Percentiles rank a stretch among this genome's conserved stretches.
These are phyloP conservation scores for Nanorana parkeri DNA, from an alignment of 2,113 vertebrate species.

Conservation along the genomic window DNA sequence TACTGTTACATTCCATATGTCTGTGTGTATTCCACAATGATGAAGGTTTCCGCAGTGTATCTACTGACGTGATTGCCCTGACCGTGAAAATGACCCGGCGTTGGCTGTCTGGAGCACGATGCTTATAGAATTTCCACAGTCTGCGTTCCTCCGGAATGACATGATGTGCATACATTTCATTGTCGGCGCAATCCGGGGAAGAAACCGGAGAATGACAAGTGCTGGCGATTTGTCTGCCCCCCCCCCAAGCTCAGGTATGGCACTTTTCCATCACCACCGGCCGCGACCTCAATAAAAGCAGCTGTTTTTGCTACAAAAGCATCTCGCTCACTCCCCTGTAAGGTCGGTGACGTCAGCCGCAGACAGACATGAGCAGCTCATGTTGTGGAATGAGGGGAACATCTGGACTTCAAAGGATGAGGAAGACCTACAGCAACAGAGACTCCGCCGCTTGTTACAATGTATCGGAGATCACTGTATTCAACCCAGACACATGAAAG, in stretches of 20 bases:
- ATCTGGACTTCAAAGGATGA: slow-evolving; percentile 29
- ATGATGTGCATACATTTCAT: neutral
- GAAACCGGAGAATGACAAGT: slow-evolving; percentile 1
- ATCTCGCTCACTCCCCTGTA: slow-evolving; percentile 7
- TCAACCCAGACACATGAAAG: neutral
- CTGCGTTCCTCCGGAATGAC: slow-evolving; percentile 23
- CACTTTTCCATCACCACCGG: slow-evolving; percentile 13
- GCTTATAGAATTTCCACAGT: neutral
- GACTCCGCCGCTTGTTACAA: neutral
- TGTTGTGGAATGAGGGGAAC: slow-evolving; percentile 38
- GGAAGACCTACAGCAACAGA: neutral
- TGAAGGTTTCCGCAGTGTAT: no score
- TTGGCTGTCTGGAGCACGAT: no score
- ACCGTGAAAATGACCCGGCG: no score
- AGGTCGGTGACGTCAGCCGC: slow-evolving; percentile 12
- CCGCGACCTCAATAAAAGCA: slow-evolving; percentile 35
- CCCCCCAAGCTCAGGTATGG: slow-evolving; percentile 24
- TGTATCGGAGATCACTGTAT: neutral
- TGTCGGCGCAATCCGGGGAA: neutral
- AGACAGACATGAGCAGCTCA: slow-evolving; percentile 30
- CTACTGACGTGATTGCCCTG: no score
- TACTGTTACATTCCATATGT: no score
- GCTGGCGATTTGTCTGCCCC: slow-evolving; percentile 10
- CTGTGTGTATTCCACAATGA: no score
- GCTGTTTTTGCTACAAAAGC: slow-evolving; percentile 39